Percentiles rank a stretch among this genome's conserved stretches.
phyloP scores from a whole-genome alignment of 2,888 invertebrate species.

The Lasioglossum morio region DNA sequence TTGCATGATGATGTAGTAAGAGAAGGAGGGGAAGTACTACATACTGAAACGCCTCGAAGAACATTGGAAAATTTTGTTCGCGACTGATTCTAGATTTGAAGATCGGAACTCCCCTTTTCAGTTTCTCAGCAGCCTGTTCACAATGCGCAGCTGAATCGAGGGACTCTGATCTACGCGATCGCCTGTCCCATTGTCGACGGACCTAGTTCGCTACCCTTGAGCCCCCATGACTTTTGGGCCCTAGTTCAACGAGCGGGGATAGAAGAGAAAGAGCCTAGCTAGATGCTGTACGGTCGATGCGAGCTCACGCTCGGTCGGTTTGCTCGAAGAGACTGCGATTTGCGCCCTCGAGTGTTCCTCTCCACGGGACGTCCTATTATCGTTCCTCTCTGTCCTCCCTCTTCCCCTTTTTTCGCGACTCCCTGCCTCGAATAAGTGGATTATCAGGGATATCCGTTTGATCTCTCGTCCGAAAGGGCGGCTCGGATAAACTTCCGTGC shows the following conservation, averaged over 20 bases:
- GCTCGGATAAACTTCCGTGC: constrained; percentile 66
- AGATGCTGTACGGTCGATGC: constrained; percentile 57
- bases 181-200: constrained; percentile 49
- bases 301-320: constrained; percentile 61
- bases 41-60: too few species aligned
- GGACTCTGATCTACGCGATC: constrained; percentile 25
- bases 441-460: constrained; percentile 77
- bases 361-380: constrained; percentile 72
- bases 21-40: too few species aligned
- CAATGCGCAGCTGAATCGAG: constrained; percentile 81
- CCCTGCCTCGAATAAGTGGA: constrained; percentile 71
- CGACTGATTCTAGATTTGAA: too few species aligned
- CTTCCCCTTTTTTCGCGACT: constrained; percentile 52
- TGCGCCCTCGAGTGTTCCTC: constrained; percentile 67
- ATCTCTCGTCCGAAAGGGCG: constrained; percentile 63
- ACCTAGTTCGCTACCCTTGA: background rate
- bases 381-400: constrained; percentile 49
- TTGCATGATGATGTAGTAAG: too few species aligned
- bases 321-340: constrained; percentile 58
- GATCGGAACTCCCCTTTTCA: too few species aligned
- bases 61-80: too few species aligned
- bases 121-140: constrained; percentile 76
- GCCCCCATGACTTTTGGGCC: constrained; percentile 28
- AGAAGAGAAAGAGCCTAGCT: constrained; percentile 8
- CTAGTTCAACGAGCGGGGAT: background rate